Percentiles rank a stretch among this genome's conserved stretches.
Conservation (phyloP, 2,888 invertebrate genomes). For the Drosophila greeni region DNA sequence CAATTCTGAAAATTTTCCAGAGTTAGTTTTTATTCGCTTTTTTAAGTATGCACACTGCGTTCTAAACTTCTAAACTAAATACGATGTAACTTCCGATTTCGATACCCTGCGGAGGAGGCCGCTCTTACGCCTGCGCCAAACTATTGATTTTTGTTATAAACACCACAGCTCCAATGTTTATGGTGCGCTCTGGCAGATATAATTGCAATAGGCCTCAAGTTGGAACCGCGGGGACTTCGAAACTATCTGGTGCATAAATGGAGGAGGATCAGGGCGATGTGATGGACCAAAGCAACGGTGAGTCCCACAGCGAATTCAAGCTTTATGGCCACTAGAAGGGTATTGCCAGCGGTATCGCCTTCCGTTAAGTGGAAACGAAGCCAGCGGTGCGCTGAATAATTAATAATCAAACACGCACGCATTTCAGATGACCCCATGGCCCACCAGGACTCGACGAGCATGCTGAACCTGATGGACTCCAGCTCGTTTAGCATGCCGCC, state of each 20-base stretch:
- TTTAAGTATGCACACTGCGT: not conserved
- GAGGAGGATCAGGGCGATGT: constrained; percentile 27
- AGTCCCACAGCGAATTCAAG: not conserved
- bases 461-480: constrained; percentile 43
- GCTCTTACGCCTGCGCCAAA: constrained; percentile 27
- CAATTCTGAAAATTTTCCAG: too few relatives aligned
- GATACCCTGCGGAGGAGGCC: not conserved
- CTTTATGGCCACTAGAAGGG: not conserved
- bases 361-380: not conserved
- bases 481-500: constrained; percentile 45
- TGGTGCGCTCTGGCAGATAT: constrained; percentile 23
- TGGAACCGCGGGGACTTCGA: constrained; percentile 5
- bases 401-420: not conserved
- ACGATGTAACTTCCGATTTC: not conserved
- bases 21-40: too few relatives aligned
- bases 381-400: constrained; percentile 10
- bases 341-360: constrained; percentile 10
- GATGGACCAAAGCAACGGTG: constrained; percentile 28
- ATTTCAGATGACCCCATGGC: constrained; percentile 29
- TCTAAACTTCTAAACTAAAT: not conserved
- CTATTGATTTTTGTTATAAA: constrained; percentile 36
- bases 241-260: constrained; percentile 27
- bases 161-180: constrained; percentile 36
- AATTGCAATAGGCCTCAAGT: constrained; percentile 10
- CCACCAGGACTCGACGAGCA: constrained; percentile 27